Evolutionary conservation across 2,113 vertebrate species (phyloP).

Genomic region (Ciconia stormi): DNA sequence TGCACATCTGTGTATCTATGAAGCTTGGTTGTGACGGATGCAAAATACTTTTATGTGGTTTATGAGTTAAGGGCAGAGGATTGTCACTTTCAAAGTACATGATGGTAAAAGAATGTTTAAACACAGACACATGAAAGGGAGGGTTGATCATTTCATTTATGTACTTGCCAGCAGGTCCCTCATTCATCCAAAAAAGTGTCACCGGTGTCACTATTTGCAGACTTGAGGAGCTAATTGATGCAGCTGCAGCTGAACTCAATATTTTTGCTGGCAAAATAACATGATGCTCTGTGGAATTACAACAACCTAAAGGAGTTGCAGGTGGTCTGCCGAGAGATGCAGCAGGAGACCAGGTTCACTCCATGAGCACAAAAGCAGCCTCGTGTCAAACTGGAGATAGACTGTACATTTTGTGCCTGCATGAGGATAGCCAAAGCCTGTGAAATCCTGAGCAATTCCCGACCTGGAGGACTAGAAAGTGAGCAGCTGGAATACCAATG

Average conservation of each 20-base stretch:
- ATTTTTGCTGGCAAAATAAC: slow-evolving; percentile 63
- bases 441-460: background rate
- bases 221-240: slow-evolving; percentile 61
- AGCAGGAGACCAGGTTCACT: slow-evolving; percentile 32
- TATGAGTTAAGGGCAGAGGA: slow-evolving; percentile 40
- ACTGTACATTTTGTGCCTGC: background rate
- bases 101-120: slow-evolving; percentile 55
- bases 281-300: background rate
- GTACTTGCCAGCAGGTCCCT: slow-evolving; percentile 64
- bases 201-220: slow-evolving; percentile 51
- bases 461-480: background rate
- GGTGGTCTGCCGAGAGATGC: slow-evolving; percentile 45
- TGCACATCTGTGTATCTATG: slow-evolving; percentile 11
- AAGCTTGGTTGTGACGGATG: slow-evolving; percentile 16
- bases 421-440: background rate
- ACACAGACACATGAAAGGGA: slow-evolving; percentile 59
- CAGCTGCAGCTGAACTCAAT: slow-evolving; percentile 65
- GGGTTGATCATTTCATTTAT: slow-evolving; percentile 58
- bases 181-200: slow-evolving; percentile 62
- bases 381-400: background rate
- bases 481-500: background rate
- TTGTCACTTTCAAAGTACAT: slow-evolving; percentile 29
- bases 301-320: slow-evolving; percentile 17
- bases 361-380: background rate
- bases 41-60: slow-evolving; percentile 51